Percentiles rank a stretch among this genome's conserved stretches.
Conservation (phyloP, 2,797 vertebrate genomes). For the Gymnocypris eckloni region DNA sequence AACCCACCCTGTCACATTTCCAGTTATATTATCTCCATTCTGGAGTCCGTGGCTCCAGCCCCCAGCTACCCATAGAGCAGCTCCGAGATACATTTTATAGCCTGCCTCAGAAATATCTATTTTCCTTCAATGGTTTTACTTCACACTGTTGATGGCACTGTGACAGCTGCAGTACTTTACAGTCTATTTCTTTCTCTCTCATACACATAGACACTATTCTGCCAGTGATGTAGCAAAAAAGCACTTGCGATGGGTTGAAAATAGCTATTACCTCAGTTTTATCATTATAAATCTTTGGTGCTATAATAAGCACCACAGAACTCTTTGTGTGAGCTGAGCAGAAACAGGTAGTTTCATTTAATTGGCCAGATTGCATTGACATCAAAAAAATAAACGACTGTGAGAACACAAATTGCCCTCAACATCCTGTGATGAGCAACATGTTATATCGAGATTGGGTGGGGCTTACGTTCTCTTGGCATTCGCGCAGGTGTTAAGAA, state of each 20-base stretch:
- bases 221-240: constrained; percentile 30
- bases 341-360: constrained; percentile 28
- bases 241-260: constrained; percentile 41
- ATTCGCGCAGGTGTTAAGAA: constrained; percentile 57
- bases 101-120: constrained; percentile 38
- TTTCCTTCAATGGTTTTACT: constrained; percentile 54
- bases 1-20: constrained; percentile 62
- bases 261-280: constrained; percentile 35
- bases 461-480: constrained; percentile 36
- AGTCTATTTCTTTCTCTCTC: background rate
- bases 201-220: background rate
- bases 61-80: constrained; percentile 30
- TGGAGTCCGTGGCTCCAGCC: constrained; percentile 13
- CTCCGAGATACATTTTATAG: constrained; percentile 47
- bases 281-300: constrained; percentile 49
- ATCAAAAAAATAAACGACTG: constrained; percentile 38
- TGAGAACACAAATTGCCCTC: constrained; percentile 11
- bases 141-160: constrained; percentile 39
- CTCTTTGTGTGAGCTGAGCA: constrained; percentile 16
- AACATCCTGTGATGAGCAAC: constrained; percentile 22
- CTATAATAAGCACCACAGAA: constrained; percentile 33
- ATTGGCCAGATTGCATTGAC: constrained; percentile 42
- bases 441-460: constrained; percentile 9
- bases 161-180: constrained; percentile 39
- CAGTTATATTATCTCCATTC: constrained; percentile 60